Percentiles rank a stretch among this genome's conserved stretches.
Evolutionary conservation across 1,140 invertebrate species (phyloP).

Genomic region (Pachypeltis micranthus): DNA sequence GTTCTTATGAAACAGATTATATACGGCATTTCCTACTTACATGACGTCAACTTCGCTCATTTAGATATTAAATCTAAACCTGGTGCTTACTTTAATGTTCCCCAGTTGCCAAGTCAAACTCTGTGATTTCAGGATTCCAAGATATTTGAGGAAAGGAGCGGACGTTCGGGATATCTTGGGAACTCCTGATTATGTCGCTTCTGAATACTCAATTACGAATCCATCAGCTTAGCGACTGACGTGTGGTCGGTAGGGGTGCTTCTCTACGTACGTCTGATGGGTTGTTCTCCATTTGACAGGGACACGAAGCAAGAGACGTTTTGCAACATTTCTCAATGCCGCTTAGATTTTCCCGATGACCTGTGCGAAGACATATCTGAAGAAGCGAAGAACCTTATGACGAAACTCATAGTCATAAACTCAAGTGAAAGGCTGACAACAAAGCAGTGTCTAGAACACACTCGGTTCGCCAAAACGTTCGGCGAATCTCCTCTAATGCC

Average conservation of each 20-base stretch:
- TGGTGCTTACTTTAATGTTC: slow-evolving; percentile 60
- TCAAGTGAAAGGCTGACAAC: slow-evolving; percentile 44
- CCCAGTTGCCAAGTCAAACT: slow-evolving; percentile 68
- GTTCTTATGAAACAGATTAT: slow-evolving; percentile 74
- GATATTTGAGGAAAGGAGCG: slow-evolving; percentile 70
- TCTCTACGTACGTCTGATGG: slow-evolving; percentile 81
- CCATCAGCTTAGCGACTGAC: slow-evolving; percentile 78
- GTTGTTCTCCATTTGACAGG: slow-evolving; percentile 83
- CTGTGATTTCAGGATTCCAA: slow-evolving; percentile 89
- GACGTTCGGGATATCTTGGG: slow-evolving; percentile 87
- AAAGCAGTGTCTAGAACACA: slow-evolving; percentile 47
- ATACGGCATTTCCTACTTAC: slow-evolving; percentile 78
- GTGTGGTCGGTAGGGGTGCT: slow-evolving; percentile 87
- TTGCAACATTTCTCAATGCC: slow-evolving; percentile 83
- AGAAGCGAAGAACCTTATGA: slow-evolving; percentile 73
- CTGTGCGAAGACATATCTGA: slow-evolving; percentile 74
- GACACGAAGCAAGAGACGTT: slow-evolving; percentile 89
- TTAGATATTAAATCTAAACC: slow-evolving; percentile 88
- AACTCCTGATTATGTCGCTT: slow-evolving; percentile 87
- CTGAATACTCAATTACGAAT: slow-evolving; percentile 87
- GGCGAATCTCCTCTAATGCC: slow-evolving; percentile 5
- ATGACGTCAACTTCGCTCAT: slow-evolving; percentile 79
- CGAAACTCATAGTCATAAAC: slow-evolving; percentile 25
- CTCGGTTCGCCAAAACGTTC: slow-evolving; percentile 40
- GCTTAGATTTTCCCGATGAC: slow-evolving; percentile 77